Evolutionary conservation across 2,797 vertebrate genomes (phyloP).

Genomic region (Helostoma temminkii): DNA sequence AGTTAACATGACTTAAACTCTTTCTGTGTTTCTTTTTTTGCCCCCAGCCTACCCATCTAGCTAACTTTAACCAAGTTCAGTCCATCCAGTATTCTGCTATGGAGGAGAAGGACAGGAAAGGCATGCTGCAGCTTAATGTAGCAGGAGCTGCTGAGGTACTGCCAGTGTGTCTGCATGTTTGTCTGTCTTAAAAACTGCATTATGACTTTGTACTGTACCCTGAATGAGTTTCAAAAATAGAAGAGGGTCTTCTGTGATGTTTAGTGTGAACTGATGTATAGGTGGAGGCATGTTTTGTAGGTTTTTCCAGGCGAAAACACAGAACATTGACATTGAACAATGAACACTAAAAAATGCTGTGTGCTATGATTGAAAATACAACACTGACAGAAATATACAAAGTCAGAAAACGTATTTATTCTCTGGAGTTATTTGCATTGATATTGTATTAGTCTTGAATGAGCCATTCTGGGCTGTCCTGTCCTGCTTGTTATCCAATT

Average conservation of each 20-base stretch:
- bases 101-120: conserved; percentile 97
- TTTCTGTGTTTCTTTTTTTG: conserved; percentile 29
- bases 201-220: not conserved
- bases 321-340: not conserved
- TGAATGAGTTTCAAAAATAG: not conserved
- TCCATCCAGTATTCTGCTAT: conserved; percentile 96
- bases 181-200: not conserved
- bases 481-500: too few relatives aligned
- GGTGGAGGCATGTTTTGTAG: not conserved
- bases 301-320: not conserved
- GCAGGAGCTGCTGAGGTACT: conserved; percentile 94
- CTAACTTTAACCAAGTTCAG: conserved; percentile 97
- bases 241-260: not conserved
- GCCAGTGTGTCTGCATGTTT: not conserved
- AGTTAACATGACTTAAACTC: not conserved
- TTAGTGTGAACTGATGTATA: not conserved
- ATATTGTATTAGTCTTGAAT: not conserved
- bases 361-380: not conserved
- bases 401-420: not conserved
- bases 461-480: not conserved
- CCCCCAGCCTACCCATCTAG: conserved; percentile 93
- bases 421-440: not conserved
- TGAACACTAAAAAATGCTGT: too few relatives aligned
- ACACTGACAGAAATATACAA: not conserved
- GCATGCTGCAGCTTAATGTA: conserved; percentile 93